phyloP scores from a whole-genome alignment of 2,888 invertebrate genomes.

The Acholoe squamosa region DNA sequence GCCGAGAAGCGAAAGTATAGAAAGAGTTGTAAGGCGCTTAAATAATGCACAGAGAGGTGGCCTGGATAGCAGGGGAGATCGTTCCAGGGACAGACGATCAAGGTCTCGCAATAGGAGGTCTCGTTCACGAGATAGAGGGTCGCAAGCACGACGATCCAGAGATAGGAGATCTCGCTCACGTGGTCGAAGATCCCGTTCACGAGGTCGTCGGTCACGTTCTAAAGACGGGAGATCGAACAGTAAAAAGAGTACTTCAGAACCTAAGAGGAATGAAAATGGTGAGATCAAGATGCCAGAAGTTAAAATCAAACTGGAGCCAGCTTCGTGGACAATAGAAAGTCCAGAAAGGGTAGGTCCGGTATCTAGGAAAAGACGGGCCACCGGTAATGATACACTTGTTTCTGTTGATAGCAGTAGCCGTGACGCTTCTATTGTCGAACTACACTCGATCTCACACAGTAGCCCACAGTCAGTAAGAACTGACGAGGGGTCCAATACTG shows the following conservation, averaged over 20 bases:
- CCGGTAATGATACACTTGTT: no score
- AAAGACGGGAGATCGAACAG: constrained; percentile 61
- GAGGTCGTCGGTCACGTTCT: not conserved
- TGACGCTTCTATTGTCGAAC: no score
- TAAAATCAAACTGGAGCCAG: constrained; percentile 41
- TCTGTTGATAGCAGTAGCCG: no score
- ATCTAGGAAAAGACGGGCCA: no score
- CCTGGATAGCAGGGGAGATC: not conserved
- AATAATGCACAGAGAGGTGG: not conserved
- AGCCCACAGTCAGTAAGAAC: no score
- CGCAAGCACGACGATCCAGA: not conserved
- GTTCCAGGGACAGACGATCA: not conserved
- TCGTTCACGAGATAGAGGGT: not conserved
- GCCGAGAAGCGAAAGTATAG: constrained; percentile 58
- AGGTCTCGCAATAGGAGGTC: not conserved
- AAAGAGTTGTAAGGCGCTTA: constrained; percentile 26
- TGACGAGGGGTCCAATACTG: no score
- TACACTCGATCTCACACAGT: no score
- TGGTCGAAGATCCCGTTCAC: not conserved
- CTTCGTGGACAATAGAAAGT: not conserved
- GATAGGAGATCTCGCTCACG: not conserved
- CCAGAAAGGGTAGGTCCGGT: not conserved
- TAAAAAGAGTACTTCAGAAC: constrained; percentile 80
- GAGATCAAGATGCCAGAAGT: not conserved
- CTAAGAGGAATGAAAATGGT: constrained; percentile 71